Base-by-base conservation (phyloP, 1,140 invertebrate species). In the Streblospio benedicti region DNA sequence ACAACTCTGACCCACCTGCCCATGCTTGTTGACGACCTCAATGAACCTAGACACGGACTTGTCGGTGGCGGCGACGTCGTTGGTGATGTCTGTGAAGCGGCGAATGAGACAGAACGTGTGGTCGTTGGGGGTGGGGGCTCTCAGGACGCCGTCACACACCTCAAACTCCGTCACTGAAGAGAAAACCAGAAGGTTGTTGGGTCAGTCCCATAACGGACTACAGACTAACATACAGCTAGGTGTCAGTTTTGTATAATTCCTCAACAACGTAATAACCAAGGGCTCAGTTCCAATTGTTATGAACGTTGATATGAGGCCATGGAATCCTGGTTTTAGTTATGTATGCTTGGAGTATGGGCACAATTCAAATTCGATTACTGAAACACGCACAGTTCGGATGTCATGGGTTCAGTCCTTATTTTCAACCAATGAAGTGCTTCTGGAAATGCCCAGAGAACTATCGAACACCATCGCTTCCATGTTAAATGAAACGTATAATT, bases 121-220 rank as follows among this genome's bases (percentile, higher is more conserved):
- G 12, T 41, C 32, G 5, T 49, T 49, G 9, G 63, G 56, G 44
- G 60, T 44, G 9, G 56, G 5, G 1, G 47, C 60, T 43, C 61
- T 41, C 1, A 70, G 38, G 14, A 71, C 57, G 4, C 68, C 70
- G 16, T 61, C 63, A 12, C 53, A 28, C 4, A 65, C 62, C 60
- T 71, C 70, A 12, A 57, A 38, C 51, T 71, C 68, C 31, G 70
- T 71, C 27, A 71, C 70, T 70, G 58, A 30, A 64, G n/a, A n/a
- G n/a, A 63, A 12, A n/a, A 41, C 45, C 32, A 16, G 64, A 51
- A 5, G 65, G 58, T 2, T 25, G 52, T 27, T 61, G 41, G 9
- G 66, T 55, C 28, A 62, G 49, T 14, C 49, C 33, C 16, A n/a
- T 33, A 2, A 62, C 35, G 9, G 25, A 20, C 30, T 25, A 28